These are phyloP conservation scores for Hylomyscus alleni DNA, from an alignment of 2,797 vertebrate species.

Conservation along the genomic window DNA sequence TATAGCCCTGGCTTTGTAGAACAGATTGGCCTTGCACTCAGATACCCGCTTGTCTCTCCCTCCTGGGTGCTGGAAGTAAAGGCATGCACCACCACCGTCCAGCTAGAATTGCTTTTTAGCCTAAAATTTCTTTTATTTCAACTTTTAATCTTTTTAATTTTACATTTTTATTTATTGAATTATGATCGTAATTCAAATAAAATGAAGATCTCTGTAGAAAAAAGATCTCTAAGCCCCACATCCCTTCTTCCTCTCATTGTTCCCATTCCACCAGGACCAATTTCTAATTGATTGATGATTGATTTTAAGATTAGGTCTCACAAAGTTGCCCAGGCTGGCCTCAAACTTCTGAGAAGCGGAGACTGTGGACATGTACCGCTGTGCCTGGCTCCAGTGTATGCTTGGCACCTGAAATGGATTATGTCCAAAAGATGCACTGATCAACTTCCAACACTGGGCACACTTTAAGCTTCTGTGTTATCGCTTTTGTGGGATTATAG, in stretches of 20 bases:
- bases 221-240: background rate
- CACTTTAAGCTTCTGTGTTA: background rate
- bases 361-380: background rate
- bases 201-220: background rate
- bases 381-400: background rate
- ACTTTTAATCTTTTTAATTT: background rate
- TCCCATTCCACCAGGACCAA: background rate
- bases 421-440: background rate
- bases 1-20: background rate
- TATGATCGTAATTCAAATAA: slow-evolving; percentile 3
- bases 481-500: background rate
- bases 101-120: background rate
- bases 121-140: background rate
- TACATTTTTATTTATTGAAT: background rate
- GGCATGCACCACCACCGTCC: background rate
- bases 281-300: background rate
- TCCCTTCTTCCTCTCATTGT: background rate
- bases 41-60: background rate
- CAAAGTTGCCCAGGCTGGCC: background rate
- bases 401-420: background rate
- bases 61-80: background rate
- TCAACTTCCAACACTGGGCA: background rate
- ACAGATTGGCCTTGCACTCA: background rate
- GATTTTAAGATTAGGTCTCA: background rate
- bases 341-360: background rate